Evolutionary conservation across 2,888 invertebrate species (phyloP).

Genomic region (Amiota mariae): DNA sequence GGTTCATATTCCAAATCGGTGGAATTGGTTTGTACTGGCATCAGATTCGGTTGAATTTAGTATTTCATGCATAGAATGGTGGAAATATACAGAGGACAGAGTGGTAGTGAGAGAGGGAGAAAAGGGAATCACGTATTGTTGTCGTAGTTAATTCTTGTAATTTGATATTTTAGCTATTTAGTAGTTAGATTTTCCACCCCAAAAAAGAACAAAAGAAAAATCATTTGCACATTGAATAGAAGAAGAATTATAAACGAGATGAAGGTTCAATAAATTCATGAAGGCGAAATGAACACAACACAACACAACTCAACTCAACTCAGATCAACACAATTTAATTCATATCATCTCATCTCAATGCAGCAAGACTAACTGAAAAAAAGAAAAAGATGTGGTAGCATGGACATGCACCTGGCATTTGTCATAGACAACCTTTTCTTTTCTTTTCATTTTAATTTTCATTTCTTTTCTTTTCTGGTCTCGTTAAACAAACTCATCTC

Average conservation of each 20-base stretch:
- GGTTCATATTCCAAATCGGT: not conserved
- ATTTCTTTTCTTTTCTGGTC: not conserved
- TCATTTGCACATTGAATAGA: not conserved
- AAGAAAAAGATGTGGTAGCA: not conserved
- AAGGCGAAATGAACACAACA: not conserved
- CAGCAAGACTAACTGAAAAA: not conserved
- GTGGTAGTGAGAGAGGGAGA: not conserved
- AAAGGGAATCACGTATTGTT: not conserved
- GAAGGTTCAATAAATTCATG: slow-evolving; percentile 9
- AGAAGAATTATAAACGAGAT: not conserved
- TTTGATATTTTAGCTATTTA: slow-evolving; percentile 22
- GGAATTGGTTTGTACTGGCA: too few relatives aligned
- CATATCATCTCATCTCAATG: too few relatives aligned
- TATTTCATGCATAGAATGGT: too few relatives aligned
- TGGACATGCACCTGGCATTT: slow-evolving; percentile 20
- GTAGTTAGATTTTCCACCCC: slow-evolving; percentile 15
- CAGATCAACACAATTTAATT: too few relatives aligned
- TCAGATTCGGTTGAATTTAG: too few relatives aligned
- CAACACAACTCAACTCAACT: too few relatives aligned
- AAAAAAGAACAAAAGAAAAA: not conserved
- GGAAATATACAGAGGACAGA: too few relatives aligned
- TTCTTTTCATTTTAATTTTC: too few relatives aligned
- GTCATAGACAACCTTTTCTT: not conserved
- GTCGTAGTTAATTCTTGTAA: slow-evolving; percentile 10
- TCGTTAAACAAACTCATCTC: too few relatives aligned